A percentile compares a stretch with the other conserved stretches of the same genome.
These are phyloP conservation scores for Holothuria leucospilota DNA, from an alignment of 53 echinoderm and acorn worm species.

Conservation along the genomic window DNA sequence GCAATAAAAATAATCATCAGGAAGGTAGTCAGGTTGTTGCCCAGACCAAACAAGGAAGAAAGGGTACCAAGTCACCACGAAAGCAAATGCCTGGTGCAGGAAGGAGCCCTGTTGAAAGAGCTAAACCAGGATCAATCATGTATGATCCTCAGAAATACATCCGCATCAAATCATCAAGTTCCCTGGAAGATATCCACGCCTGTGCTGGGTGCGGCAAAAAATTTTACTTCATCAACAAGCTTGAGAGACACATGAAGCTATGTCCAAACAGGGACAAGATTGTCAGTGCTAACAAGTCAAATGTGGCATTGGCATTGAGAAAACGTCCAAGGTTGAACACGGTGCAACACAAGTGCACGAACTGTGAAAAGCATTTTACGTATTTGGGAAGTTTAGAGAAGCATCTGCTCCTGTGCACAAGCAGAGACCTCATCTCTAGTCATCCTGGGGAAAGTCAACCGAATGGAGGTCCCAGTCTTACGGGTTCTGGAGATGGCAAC, in stretches of 20 bases:
- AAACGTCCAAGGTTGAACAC: constrained; percentile 58
- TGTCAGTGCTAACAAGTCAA: constrained; percentile 59
- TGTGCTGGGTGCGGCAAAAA: constrained; percentile 92
- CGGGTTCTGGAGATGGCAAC: too few species aligned
- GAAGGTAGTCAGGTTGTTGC: not conserved
- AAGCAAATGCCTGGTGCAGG: constrained; percentile 9
- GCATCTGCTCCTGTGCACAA: constrained; percentile 72
- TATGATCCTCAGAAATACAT: constrained; percentile 90
- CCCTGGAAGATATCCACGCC: constrained; percentile 82
- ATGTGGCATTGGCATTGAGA: constrained; percentile 37
- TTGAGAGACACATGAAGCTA: constrained; percentile 95
- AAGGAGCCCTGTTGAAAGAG: constrained; percentile 38
- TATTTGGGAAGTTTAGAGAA: constrained; percentile 96
- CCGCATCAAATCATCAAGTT: constrained; percentile 71
- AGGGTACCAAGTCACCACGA: not conserved
- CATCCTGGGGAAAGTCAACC: too few species aligned
- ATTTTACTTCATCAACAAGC: constrained; percentile 84
- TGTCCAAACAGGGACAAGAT: constrained; percentile 92
- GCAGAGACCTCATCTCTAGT: constrained; percentile 8
- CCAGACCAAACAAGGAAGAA: not conserved
- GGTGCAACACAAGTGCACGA: constrained; percentile 84
- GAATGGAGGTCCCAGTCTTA: too few species aligned
- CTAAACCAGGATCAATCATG: constrained; percentile 81
- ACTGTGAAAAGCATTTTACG: constrained; percentile 89
- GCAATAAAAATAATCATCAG: not conserved